These are phyloP conservation scores for Etheostoma nigrum DNA, from an alignment of 2,797 vertebrate genomes.

Conservation along the genomic window DNA sequence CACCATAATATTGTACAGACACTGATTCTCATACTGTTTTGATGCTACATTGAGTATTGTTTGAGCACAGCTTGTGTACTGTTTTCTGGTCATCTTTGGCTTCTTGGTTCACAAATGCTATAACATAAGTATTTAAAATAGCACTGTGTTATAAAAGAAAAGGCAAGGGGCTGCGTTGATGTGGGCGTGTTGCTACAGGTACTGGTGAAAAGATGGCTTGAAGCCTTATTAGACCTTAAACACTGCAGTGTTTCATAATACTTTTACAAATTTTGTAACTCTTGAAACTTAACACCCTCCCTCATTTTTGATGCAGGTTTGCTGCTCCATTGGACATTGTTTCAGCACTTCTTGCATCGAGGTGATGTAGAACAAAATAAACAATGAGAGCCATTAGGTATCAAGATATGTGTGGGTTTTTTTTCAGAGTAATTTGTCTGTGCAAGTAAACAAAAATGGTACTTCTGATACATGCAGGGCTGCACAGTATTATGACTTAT, in stretches of 20 bases:
- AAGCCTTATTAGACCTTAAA: not conserved
- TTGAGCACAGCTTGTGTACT: constrained; percentile 3
- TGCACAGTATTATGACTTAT: constrained; percentile 4
- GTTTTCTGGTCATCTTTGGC: constrained; percentile 9
- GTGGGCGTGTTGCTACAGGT: not conserved
- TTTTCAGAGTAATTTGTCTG: constrained; percentile 3
- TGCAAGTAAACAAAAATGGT: constrained; percentile 5
- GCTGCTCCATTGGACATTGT: not conserved
- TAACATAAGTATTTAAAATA: constrained; percentile 4
- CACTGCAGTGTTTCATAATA: not conserved
- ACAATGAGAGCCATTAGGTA: not conserved
- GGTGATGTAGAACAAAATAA: too few species aligned
- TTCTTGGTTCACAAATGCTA: not conserved
- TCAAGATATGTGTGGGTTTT: constrained; percentile 2
- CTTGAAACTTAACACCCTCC: not conserved
- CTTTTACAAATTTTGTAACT: not conserved
- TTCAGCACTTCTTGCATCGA: not conserved
- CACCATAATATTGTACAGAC: not conserved
- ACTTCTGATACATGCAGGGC: constrained; percentile 21
- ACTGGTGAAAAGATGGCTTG: constrained; percentile 12
- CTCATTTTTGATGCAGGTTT: not conserved
- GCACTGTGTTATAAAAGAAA: not conserved
- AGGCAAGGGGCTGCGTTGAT: not conserved
- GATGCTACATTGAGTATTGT: constrained; percentile 6
- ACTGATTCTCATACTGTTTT: not conserved